Evolutionary conservation across 2,113 vertebrate genomes (phyloP).

Genomic region (Pungitius pungitius): DNA sequence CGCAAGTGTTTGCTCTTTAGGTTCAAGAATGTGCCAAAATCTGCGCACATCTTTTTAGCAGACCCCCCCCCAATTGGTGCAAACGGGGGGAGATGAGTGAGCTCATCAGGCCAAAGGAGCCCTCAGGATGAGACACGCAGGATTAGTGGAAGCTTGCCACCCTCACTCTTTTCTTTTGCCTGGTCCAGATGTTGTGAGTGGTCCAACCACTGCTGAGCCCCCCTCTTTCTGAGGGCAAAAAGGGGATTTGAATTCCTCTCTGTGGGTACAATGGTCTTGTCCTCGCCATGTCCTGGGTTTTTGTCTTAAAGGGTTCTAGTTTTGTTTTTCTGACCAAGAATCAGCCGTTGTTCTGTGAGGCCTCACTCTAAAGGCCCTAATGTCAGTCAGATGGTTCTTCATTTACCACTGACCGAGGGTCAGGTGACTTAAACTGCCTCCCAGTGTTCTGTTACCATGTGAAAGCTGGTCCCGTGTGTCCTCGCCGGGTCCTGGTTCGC

Average conservation of each 20-base stretch:
- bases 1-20: slow-evolving; percentile 24
- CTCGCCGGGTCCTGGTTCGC: slow-evolving; percentile 19
- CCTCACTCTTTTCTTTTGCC: slow-evolving; percentile 47
- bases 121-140: slow-evolving; percentile 47
- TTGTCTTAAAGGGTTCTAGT: slow-evolving; percentile 41
- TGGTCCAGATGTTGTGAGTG: slow-evolving; percentile 36
- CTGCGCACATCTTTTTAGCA: slow-evolving; percentile 29
- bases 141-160: slow-evolving; percentile 64
- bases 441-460: slow-evolving; percentile 2
- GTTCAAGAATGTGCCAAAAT: slow-evolving; percentile 17
- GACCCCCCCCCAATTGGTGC: slow-evolving; percentile 10
- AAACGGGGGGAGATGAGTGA: slow-evolving; percentile 36
- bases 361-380: slow-evolving; percentile 23
- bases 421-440: background rate
- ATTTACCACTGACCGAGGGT: slow-evolving; percentile 17
- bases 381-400: slow-evolving; percentile 36
- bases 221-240: slow-evolving; percentile 27
- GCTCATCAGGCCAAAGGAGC: slow-evolving; percentile 51
- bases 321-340: slow-evolving; percentile 45
- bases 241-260: slow-evolving; percentile 45
- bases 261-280: slow-evolving; percentile 46
- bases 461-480: slow-evolving; percentile 13
- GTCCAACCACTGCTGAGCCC: slow-evolving; percentile 37
- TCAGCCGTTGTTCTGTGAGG: slow-evolving; percentile 24
- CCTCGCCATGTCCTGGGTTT: slow-evolving; percentile 60